Evolutionary conservation across 2,797 vertebrate species (phyloP).

Genomic region (Lepilemur ruficaudatus): DNA sequence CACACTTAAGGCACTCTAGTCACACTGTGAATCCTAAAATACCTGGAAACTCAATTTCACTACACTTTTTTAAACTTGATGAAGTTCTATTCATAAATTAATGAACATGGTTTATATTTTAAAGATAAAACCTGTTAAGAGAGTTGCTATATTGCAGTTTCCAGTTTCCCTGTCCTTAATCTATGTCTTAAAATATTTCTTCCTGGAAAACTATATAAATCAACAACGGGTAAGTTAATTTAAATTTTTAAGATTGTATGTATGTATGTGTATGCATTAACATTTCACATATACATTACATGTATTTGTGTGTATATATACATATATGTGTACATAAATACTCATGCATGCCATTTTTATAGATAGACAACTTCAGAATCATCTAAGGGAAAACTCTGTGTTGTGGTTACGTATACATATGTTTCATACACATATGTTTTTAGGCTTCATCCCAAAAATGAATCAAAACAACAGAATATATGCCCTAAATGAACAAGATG

Average conservation of each 20-base stretch:
- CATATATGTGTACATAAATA: not conserved
- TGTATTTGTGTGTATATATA: too few relatives aligned
- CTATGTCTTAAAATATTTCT: not conserved
- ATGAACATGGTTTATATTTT: not conserved
- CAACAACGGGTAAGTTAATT: not conserved
- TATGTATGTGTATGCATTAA: not conserved
- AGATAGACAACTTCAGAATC: not conserved
- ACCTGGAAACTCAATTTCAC: not conserved
- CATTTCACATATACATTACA: not conserved
- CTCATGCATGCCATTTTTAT: not conserved
- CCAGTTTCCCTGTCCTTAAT: not conserved
- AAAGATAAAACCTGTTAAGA: not conserved
- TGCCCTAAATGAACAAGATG: not conserved
- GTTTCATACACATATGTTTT: not conserved
- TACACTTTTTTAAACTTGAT: not conserved
- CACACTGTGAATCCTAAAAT: not conserved
- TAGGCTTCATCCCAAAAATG: not conserved
- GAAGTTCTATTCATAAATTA: not conserved
- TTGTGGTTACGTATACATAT: not conserved
- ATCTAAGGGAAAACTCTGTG: not conserved
- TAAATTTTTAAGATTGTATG: not conserved
- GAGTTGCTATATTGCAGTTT: not conserved
- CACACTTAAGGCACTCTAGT: not conserved
- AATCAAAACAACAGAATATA: not conserved
- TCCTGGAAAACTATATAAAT: not conserved